Conservation (phyloP, 2,888 invertebrate genomes). For the Heliconius charithonia region DNA sequence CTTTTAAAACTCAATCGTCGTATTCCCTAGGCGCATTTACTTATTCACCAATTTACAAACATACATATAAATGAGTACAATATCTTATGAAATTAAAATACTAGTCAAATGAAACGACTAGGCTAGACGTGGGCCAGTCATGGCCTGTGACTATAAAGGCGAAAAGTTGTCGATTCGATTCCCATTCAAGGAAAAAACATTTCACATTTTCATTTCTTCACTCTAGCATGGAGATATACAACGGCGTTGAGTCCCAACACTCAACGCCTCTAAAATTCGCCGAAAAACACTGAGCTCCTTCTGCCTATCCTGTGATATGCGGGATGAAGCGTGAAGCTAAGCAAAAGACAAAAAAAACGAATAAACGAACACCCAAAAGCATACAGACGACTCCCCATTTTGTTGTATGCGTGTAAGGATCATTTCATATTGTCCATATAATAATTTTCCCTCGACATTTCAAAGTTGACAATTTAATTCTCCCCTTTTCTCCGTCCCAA, state of each 20-base stretch:
- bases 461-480: conserved; percentile 41
- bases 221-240: no score
- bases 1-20: not conserved
- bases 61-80: not conserved
- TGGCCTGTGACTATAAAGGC: no score
- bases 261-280: no score
- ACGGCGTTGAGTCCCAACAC: no score
- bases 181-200: no score
- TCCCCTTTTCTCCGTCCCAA: conserved; percentile 38
- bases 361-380: conserved; percentile 12
- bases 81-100: not conserved
- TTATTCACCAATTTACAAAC: not conserved
- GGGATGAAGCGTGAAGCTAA: not conserved
- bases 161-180: no score
- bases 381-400: conserved; percentile 14
- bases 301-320: no score
- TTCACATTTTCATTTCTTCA: no score
- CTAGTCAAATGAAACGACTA: not conserved
- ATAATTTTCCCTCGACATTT: conserved; percentile 43
- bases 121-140: no score
- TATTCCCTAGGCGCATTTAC: not conserved
- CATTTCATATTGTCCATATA: conserved; percentile 38
- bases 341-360: no score
- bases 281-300: no score
- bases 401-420: conserved; percentile 27